Percentiles rank a stretch among this genome's conserved stretches.
phyloP scores from a whole-genome alignment of 2,888 invertebrate genomes.

The Drosophila emarginata region DNA sequence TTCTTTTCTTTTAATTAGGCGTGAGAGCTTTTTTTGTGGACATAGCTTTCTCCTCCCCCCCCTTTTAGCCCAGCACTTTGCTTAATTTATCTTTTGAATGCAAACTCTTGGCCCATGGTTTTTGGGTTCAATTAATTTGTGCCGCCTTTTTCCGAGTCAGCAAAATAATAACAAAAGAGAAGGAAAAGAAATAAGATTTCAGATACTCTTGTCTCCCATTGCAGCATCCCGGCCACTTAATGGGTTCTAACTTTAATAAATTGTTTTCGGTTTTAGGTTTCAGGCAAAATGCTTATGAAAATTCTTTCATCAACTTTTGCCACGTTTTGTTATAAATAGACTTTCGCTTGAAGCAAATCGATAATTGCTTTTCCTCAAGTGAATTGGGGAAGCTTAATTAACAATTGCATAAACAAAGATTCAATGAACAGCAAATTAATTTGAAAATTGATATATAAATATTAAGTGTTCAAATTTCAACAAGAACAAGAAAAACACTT shows the following conservation, averaged over 20 bases:
- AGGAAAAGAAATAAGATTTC: not conserved
- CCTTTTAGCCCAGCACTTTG: not conserved
- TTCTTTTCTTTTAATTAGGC: not conserved
- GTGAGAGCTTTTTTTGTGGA: conserved; percentile 5
- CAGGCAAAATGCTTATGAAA: conserved; percentile 5
- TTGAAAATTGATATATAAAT: conserved; percentile 6
- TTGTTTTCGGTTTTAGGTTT: conserved; percentile 1
- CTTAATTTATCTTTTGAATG: conserved; percentile 5
- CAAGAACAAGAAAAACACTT: not conserved
- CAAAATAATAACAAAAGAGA: not conserved
- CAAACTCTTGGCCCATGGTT: not conserved
- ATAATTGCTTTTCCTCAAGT: not conserved
- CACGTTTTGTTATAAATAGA: conserved; percentile 5
- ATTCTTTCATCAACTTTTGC: not conserved
- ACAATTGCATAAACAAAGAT: conserved; percentile 1
- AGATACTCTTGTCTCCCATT: not conserved
- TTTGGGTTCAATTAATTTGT: conserved; percentile 5
- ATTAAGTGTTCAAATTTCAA: not conserved
- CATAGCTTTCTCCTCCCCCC: not conserved
- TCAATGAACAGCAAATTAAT: conserved; percentile 6
- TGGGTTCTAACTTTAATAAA: conserved; percentile 6
- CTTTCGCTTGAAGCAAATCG: not conserved
- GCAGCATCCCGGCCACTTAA: not conserved
- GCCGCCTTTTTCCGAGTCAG: not conserved
- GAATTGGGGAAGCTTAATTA: conserved; percentile 2